Conservation (phyloP, 1,140 invertebrate species). For the Drosophila kanapiae region DNA sequence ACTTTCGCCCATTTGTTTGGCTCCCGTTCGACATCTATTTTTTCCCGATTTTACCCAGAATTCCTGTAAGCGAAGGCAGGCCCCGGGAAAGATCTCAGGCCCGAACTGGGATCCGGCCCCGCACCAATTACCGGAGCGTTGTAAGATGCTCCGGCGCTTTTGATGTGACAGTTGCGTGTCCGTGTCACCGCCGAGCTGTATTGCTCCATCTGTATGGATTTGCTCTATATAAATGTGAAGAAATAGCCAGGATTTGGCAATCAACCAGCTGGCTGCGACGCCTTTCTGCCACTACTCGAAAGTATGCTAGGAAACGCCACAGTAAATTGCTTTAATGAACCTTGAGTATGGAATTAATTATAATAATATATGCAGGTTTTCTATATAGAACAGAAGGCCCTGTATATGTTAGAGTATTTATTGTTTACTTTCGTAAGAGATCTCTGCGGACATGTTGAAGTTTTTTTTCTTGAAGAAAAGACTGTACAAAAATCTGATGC, state of each 20-base stretch:
- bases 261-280: not conserved
- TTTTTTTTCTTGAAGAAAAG: too few species aligned
- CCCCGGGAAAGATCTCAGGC: not conserved
- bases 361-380: too few species aligned
- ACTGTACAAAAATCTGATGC: too few species aligned
- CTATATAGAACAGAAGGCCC: too few species aligned
- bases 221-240: slow-evolving; percentile 1
- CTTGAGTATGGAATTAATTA: not conserved
- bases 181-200: slow-evolving; percentile 32
- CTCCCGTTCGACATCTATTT: slow-evolving; percentile 39
- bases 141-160: slow-evolving; percentile 68
- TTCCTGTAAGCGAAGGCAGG: slow-evolving; percentile 64
- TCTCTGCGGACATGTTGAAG: too few species aligned
- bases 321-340: not conserved
- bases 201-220: slow-evolving; percentile 23
- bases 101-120: not conserved
- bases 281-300: not conserved
- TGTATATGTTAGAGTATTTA: too few species aligned
- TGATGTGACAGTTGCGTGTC: slow-evolving; percentile 76
- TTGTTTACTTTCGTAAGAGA: too few species aligned
- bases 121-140: slow-evolving; percentile 77
- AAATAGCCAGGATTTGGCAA: not conserved
- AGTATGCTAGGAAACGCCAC: slow-evolving; percentile 21
- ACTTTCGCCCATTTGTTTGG: slow-evolving; percentile 79
- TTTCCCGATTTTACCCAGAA: slow-evolving; percentile 64